Percentiles rank a stretch among this genome's conserved stretches.
phyloP scores from a whole-genome alignment of 2,797 vertebrate genomes.

The Telmatherina bonti region DNA sequence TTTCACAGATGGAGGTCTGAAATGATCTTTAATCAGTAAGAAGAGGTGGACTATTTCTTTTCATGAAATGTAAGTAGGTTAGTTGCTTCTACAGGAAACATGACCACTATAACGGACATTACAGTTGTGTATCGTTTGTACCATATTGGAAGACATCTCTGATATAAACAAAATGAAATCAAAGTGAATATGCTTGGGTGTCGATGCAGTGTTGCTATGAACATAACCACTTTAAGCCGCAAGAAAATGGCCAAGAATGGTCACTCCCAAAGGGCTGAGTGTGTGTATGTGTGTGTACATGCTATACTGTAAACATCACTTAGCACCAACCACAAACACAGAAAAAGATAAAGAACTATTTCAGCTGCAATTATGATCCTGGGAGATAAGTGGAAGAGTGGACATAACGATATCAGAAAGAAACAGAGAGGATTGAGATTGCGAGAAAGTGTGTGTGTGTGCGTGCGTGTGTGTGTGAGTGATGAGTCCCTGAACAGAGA shows the following conservation, averaged over 20 bases:
- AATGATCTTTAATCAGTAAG: background rate
- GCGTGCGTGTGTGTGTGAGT: background rate
- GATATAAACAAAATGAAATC: slow-evolving; percentile 1
- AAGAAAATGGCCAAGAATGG: slow-evolving; percentile 7
- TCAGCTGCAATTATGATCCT: slow-evolving; percentile 65
- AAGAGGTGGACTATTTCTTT: background rate
- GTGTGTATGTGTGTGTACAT: background rate
- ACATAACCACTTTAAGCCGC: background rate
- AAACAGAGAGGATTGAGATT: slow-evolving; percentile 10
- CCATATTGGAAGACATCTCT: background rate
- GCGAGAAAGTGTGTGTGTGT: background rate
- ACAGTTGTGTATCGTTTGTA: background rate
- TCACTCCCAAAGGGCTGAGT: background rate
- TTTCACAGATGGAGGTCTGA: background rate
- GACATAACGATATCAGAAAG: slow-evolving; percentile 43
- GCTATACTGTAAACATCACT: slow-evolving; percentile 21
- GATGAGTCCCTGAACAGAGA: slow-evolving; percentile 32
- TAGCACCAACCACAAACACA: slow-evolving; percentile 45
- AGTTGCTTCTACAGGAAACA: background rate
- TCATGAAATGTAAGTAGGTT: background rate
- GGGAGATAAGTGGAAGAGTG: slow-evolving; percentile 53
- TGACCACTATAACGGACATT: background rate
- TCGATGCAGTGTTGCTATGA: slow-evolving; percentile 1
- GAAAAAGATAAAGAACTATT: slow-evolving; percentile 59
- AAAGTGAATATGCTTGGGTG: background rate